phyloP scores from a whole-genome alignment of 2,113 vertebrate genomes.

The Pantherophis guttatus region DNA sequence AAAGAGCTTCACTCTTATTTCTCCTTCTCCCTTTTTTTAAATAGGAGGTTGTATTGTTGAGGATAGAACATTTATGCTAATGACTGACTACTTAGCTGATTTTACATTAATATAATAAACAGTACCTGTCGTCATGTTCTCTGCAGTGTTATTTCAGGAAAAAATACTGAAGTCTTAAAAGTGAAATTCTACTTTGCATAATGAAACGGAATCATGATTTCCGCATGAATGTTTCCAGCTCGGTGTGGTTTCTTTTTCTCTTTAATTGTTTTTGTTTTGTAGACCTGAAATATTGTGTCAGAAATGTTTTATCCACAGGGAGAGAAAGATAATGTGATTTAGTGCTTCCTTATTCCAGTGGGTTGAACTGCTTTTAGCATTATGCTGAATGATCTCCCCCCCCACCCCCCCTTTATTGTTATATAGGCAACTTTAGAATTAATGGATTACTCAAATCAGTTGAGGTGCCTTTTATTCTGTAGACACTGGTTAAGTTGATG shows the following conservation, averaged over 20 bases:
- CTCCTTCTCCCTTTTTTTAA: neutral
- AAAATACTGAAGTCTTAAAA: constrained; percentile 64
- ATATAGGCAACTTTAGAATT: constrained; percentile 1
- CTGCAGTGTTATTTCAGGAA: constrained; percentile 54
- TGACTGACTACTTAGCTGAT: constrained; percentile 72
- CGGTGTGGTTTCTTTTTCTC: constrained; percentile 16
- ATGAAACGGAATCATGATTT: constrained; percentile 61
- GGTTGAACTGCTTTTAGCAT: constrained; percentile 35
- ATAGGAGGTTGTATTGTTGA: constrained; percentile 70
- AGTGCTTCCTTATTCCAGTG: constrained; percentile 24
- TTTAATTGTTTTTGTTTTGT: constrained; percentile 46
- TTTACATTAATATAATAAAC: constrained; percentile 78
- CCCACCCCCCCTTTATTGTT: constrained; percentile 10
- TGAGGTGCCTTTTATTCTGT: neutral
- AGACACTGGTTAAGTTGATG: constrained; percentile 4
- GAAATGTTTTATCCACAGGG: constrained; percentile 50
- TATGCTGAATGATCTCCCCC: constrained; percentile 21
- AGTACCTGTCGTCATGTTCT: constrained; percentile 71
- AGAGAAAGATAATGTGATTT: constrained; percentile 46
- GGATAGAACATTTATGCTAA: constrained; percentile 74
- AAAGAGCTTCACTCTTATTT: constrained; percentile 48
- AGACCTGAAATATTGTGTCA: constrained; percentile 55
- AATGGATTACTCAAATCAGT: constrained; percentile 3
- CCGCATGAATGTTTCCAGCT: constrained; percentile 46
- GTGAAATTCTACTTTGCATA: constrained; percentile 68